phyloP scores from a whole-genome alignment of 2,797 vertebrate species.

The Rhinophrynus dorsalis region DNA sequence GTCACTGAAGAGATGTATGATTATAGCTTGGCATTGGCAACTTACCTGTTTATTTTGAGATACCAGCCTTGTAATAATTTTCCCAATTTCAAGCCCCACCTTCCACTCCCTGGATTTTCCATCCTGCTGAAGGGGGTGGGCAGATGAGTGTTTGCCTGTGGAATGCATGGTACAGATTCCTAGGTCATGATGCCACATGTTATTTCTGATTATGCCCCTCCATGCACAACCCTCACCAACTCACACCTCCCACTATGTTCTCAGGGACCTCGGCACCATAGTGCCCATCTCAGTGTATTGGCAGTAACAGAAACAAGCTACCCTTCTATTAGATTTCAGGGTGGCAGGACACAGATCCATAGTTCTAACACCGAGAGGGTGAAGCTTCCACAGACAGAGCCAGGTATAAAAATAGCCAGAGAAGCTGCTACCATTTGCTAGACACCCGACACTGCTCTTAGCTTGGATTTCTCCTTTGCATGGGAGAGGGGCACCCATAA shows the following conservation, averaged over 20 bases:
- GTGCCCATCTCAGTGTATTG: background rate
- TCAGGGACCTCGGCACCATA: background rate
- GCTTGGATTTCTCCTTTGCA: slow-evolving; percentile 33
- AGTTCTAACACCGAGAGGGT: slow-evolving; percentile 1
- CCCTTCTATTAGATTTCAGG: background rate
- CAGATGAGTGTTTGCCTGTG: slow-evolving; percentile 5
- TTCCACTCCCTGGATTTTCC: slow-evolving; percentile 7
- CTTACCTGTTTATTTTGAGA: no score
- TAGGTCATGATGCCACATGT: slow-evolving; percentile 16
- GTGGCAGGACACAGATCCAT: background rate
- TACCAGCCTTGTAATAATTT: no score
- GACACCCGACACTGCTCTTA: slow-evolving; percentile 38
- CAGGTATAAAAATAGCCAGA: slow-evolving; percentile 43
- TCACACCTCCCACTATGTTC: background rate
- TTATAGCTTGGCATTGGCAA: no score
- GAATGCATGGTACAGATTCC: slow-evolving; percentile 34
- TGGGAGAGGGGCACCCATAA: slow-evolving; percentile 20
- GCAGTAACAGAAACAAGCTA: background rate
- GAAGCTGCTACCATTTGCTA: slow-evolving; percentile 41
- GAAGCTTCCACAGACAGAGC: slow-evolving; percentile 26
- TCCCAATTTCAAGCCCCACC: background rate
- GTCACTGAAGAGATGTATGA: no score
- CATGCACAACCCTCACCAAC: background rate
- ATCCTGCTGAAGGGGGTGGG: background rate
- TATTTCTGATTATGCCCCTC: slow-evolving; percentile 16